Evolutionary conservation across 2,113 vertebrate genomes (phyloP), one percentile per base, ranked within the genome.

Genomic region (Zootoca vivipara): DNA sequence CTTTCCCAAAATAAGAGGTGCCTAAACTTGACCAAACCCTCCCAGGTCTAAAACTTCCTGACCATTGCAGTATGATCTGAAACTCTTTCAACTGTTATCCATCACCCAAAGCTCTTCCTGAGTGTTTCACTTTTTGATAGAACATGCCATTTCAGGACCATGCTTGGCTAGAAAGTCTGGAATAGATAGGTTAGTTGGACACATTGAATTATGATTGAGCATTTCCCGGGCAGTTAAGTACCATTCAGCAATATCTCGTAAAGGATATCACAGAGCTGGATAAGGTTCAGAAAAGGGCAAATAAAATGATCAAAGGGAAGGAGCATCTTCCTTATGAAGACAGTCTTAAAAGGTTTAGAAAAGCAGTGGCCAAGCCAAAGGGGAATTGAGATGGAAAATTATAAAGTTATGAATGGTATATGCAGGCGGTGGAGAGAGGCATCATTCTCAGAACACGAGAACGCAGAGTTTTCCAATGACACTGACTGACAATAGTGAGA

Each of bases 341-440:
- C 70, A 26, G n/a, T 46, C 85, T 79, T 86, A 79, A 85, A 85
- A 58, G 72, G 56, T 75, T 85, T 80, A 86, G 64, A 69, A 86
- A 78, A 70, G 77, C 69, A 75, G 79, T 35, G 42, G 70, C 65
- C 62, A 35, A 86, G 74, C 75, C 85, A 70, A 79, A 69, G 77
- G 85, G 85, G 77, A 40, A 86, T 78, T 86, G 85, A 67, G 75
- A 67, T 79, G 75, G 40, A 77, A 64, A 40, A 86, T 79, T 86
- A 79, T 79, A 67, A 86, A 79, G 80, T 79, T 79, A 70, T 86
- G 40, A 70, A 56, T 64, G 64, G 64, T 35, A 38, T 79, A 86
- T 64, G 52, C 42, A 69, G 77, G 46, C 35, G 20, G 64, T 56
- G 85, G 52, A 79, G 28, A 86, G 30, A 79, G 74, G 42, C 79